These are phyloP conservation scores for Acridotheres tristis DNA, from an alignment of 2,797 vertebrate species.

Conservation along the genomic window DNA sequence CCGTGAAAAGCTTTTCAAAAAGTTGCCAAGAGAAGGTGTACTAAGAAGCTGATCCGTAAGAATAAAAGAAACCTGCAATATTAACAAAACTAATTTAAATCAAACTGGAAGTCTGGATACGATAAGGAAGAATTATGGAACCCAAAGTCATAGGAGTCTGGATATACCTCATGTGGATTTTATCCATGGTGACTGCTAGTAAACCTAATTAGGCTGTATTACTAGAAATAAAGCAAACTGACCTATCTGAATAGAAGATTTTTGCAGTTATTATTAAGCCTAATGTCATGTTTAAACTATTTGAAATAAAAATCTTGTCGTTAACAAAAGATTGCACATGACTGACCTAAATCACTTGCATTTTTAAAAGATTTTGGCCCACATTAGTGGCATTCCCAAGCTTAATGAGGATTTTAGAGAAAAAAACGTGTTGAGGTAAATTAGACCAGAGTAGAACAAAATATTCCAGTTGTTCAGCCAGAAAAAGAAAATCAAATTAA, in stretches of 20 bases:
- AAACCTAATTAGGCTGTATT: slow-evolving; percentile 41
- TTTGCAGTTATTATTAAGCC: slow-evolving; percentile 14
- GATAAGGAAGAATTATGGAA: slow-evolving; percentile 27
- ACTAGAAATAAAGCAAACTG: slow-evolving; percentile 52
- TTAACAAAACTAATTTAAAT: slow-evolving; percentile 7
- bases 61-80: neutral
- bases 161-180: slow-evolving; percentile 23
- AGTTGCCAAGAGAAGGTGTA: neutral
- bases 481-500: slow-evolving; percentile 34
- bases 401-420: slow-evolving; percentile 48
- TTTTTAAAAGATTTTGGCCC: slow-evolving; percentile 46
- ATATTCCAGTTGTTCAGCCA: slow-evolving; percentile 20
- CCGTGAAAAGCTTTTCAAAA: neutral
- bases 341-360: slow-evolving; percentile 48
- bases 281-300: slow-evolving; percentile 24
- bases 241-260: neutral
- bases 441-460: slow-evolving; percentile 38
- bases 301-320: slow-evolving; percentile 32
- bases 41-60: neutral
- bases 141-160: neutral
- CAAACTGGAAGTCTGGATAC: neutral
- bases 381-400: slow-evolving; percentile 22
- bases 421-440: neutral
- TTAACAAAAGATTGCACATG: slow-evolving; percentile 38
- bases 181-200: slow-evolving; percentile 15